Evolutionary conservation across 2,888 invertebrate genomes (phyloP).

Genomic region (Ichneumoninae sp.): DNA sequence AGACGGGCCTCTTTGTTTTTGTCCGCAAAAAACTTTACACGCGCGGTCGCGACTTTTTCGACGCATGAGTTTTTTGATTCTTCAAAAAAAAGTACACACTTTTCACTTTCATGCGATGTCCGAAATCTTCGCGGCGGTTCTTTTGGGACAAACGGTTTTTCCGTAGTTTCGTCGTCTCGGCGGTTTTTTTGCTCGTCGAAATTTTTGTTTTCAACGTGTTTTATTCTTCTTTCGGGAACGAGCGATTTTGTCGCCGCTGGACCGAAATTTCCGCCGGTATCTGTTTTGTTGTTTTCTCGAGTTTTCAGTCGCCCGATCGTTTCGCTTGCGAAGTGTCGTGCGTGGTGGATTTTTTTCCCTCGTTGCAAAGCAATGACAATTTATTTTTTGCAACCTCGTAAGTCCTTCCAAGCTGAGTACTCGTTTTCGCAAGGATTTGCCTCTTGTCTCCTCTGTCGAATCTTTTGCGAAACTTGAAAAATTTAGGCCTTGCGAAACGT

Average conservation of each 20-base stretch:
- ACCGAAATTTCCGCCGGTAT: background rate
- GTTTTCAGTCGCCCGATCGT: background rate
- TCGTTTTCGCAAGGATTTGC: conserved; percentile 51
- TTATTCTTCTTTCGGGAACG: background rate
- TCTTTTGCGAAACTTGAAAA: conserved; percentile 58
- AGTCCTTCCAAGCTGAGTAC: conserved; percentile 40
- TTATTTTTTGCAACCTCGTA: conserved; percentile 44
- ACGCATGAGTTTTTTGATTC: background rate
- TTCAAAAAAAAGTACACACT: too few relatives aligned
- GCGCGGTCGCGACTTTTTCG: background rate
- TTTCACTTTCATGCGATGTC: background rate
- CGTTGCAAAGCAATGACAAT: conserved; percentile 65
- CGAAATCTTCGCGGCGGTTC: background rate
- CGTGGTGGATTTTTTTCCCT: conserved; percentile 36
- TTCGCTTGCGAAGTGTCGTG: background rate
- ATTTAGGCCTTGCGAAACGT: conserved; percentile 78
- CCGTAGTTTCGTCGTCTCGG: background rate
- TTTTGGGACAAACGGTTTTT: background rate
- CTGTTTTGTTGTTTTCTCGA: background rate
- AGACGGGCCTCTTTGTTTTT: background rate
- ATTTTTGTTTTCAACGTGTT: background rate
- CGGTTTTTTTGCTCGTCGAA: background rate
- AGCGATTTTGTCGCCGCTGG: conserved; percentile 8
- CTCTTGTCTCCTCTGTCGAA: conserved; percentile 50
- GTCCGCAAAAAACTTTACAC: too few relatives aligned